A percentile compares a stretch with the other conserved stretches of the same genome.
Evolutionary conservation across 2,797 vertebrate species (phyloP).

Genomic region (Euthynnus affinis): DNA sequence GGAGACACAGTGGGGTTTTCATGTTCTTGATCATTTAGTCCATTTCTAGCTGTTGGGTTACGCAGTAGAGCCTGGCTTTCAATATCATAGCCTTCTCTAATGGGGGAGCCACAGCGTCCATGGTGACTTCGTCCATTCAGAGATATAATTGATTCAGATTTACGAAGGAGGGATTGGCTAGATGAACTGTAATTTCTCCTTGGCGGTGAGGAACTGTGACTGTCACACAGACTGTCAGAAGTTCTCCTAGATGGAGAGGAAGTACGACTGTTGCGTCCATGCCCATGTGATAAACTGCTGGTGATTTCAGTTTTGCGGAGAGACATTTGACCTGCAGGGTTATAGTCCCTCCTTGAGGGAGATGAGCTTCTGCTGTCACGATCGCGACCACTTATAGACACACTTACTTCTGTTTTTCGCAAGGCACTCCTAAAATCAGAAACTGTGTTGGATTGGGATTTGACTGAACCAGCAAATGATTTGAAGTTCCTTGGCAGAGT

Average conservation of each 20-base stretch:
- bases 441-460: conserved; percentile 71
- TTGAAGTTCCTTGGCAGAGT: conserved; percentile 80
- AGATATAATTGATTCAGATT: conserved; percentile 75
- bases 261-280: conserved; percentile 44
- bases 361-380: conserved; percentile 67
- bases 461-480: conserved; percentile 68
- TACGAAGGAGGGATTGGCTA: conserved; percentile 66
- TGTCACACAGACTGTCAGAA: conserved; percentile 44
- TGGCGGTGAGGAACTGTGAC: conserved; percentile 71
- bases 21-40: conserved; percentile 50
- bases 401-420: conserved; percentile 70
- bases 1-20: conserved; percentile 40
- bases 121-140: conserved; percentile 66
- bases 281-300: conserved; percentile 43
- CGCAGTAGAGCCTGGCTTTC: conserved; percentile 77
- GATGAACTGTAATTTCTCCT: conserved; percentile 63
- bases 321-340: conserved; percentile 57
- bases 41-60: conserved; percentile 64
- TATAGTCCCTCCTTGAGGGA: conserved; percentile 67
- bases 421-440: conserved; percentile 80
- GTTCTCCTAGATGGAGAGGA: conserved; percentile 67
- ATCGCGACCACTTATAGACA: conserved; percentile 35
- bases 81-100: conserved; percentile 84
- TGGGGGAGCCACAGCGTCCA: conserved; percentile 82
- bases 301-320: conserved; percentile 66